A percentile compares a stretch with the other conserved stretches of the same genome.
These are phyloP conservation scores for Agrilus cyanescens DNA, from an alignment of 2,888 invertebrate genomes.

Conservation along the genomic window DNA sequence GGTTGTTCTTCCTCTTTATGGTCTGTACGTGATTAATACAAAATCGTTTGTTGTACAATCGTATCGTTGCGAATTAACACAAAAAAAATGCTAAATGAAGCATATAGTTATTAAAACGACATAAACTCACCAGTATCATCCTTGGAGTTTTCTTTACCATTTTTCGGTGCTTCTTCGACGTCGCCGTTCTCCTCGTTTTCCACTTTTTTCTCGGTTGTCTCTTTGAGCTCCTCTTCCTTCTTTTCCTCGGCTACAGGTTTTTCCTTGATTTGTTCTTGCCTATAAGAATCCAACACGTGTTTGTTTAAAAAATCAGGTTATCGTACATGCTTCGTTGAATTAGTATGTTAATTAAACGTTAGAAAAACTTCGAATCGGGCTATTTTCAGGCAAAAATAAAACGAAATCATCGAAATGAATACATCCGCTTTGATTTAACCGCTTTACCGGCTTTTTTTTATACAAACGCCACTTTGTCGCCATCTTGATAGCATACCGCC, in stretches of 20 bases:
- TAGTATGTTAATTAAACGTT: too few species aligned
- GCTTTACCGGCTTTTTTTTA: slow-evolving; percentile 24
- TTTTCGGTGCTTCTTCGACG: slow-evolving; percentile 32
- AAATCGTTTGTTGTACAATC: too few species aligned
- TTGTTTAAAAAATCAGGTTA: too few species aligned
- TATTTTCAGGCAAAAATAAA: too few species aligned
- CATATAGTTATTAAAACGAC: neutral
- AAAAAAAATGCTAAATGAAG: neutral
- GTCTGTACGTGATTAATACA: too few species aligned
- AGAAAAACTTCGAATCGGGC: too few species aligned
- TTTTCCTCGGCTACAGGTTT: slow-evolving; percentile 26
- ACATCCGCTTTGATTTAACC: slow-evolving; percentile 1
- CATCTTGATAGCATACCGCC: slow-evolving; percentile 41
- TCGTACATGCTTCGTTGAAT: too few species aligned
- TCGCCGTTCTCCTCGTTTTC: slow-evolving; percentile 37
- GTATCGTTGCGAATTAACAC: too few species aligned
- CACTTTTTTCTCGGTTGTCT: slow-evolving; percentile 30
- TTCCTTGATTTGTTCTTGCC: slow-evolving; percentile 2
- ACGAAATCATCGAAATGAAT: too few species aligned
- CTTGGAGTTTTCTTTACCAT: slow-evolving; percentile 33
- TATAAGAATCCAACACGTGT: too few species aligned
- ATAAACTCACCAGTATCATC: slow-evolving; percentile 31
- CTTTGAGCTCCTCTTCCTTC: slow-evolving; percentile 25
- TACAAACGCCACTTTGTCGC: slow-evolving; percentile 36
- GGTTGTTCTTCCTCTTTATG: too few species aligned